phyloP scores from a whole-genome alignment of 2,888 invertebrate species.

The Trissolcus japonicus region DNA sequence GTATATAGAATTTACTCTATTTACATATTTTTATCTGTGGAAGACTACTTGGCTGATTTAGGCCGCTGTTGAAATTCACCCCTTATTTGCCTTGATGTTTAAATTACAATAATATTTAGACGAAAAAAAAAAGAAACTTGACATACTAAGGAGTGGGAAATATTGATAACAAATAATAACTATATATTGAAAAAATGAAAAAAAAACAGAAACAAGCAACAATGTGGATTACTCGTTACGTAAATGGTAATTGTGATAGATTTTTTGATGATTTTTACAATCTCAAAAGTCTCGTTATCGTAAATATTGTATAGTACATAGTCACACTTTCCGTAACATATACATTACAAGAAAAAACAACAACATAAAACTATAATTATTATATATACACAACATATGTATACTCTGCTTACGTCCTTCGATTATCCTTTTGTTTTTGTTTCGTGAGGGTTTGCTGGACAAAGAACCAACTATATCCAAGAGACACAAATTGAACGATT shows the following conservation, averaged over 20 bases:
- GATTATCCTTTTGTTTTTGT: conserved; percentile 18
- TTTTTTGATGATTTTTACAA: conserved; percentile 84
- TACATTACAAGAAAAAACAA: conserved; percentile 41
- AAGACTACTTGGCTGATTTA: conserved; percentile 76
- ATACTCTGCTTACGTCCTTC: conserved; percentile 66
- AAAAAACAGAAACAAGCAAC: conserved; percentile 58
- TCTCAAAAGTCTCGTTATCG: conserved; percentile 78
- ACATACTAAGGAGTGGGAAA: conserved; percentile 61
- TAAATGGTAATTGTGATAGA: conserved; percentile 81
- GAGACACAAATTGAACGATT: conserved; percentile 1
- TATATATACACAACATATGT: conserved; percentile 38
- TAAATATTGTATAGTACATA: conserved; percentile 76
- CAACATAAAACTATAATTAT: conserved; percentile 19
- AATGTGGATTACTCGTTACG: conserved; percentile 74
- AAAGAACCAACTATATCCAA: conserved; percentile 6
- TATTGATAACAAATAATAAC: conserved; percentile 60
- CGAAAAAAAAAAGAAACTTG: conserved; percentile 44
- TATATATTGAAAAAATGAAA: conserved; percentile 56
- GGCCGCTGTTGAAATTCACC: conserved; percentile 77
- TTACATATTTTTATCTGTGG: conserved; percentile 77
- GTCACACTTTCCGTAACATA: conserved; percentile 75
- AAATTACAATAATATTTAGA: conserved; percentile 74
- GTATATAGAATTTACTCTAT: conserved; percentile 76
- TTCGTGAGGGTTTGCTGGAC: too few relatives aligned
- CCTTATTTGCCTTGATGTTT: conserved; percentile 77